Conservation (phyloP, 2,797 vertebrate species). For the Vespertilio murinus region DNA sequence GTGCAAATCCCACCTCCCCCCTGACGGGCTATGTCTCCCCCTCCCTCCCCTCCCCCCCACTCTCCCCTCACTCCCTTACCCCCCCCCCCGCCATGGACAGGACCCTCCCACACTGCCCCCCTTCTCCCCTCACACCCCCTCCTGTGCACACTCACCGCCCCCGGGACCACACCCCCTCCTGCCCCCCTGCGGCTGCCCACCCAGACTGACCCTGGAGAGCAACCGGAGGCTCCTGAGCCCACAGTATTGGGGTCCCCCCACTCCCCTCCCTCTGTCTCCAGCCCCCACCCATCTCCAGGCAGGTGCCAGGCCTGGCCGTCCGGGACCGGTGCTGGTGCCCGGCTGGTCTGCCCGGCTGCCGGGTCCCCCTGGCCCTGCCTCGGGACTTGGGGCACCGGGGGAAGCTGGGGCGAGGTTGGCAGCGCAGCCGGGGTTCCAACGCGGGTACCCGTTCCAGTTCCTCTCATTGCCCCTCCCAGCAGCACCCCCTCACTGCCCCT, state of each 20-base stretch:
- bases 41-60: background rate
- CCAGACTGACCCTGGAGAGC: background rate
- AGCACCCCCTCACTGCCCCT: too few species aligned
- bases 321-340: background rate
- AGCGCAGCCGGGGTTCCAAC: background rate
- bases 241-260: background rate
- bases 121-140: background rate
- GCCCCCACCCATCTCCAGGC: background rate
- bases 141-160: background rate
- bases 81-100: background rate
- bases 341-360: background rate
- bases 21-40: accelerated
- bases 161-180: background rate
- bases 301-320: background rate
- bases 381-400: background rate
- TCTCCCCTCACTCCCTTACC: background rate
- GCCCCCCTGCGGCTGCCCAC: background rate
- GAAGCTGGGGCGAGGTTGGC: background rate
- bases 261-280: background rate
- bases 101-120: background rate
- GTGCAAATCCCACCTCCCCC: background rate
- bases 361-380: background rate
- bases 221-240: background rate
- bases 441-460: background rate
- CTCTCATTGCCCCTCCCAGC: background rate